These are phyloP conservation scores for Trachymyrmex cornetzi DNA, from an alignment of 1,140 invertebrate species.

Conservation along the genomic window DNA sequence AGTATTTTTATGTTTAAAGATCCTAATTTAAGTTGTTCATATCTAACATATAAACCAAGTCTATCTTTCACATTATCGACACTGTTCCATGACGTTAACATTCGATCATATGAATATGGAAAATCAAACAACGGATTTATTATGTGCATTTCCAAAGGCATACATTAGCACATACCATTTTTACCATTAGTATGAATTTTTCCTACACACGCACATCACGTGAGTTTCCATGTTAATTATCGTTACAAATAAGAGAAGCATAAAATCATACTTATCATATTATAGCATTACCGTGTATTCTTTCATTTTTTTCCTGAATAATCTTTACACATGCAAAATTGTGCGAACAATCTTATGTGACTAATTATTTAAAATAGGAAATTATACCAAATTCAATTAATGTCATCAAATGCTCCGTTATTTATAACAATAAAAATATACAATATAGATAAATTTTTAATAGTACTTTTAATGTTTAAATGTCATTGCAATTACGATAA, in stretches of 20 bases:
- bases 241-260: background rate
- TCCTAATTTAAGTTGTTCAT: background rate
- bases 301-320: background rate
- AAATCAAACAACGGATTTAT: background rate
- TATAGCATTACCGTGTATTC: background rate
- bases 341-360: background rate
- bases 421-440: background rate
- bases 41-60: conserved; percentile 1
- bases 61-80: background rate
- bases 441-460: background rate
- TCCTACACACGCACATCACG: background rate
- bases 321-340: background rate
- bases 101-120: background rate
- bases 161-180: conserved; percentile 2
- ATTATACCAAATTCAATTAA: conserved; percentile 15
- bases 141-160: background rate
- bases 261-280: background rate
- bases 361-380: background rate
- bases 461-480: background rate
- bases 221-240: conserved; percentile 7
- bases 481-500: background rate
- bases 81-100: background rate
- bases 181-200: conserved; percentile 7
- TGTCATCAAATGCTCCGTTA: background rate
- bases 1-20: background rate